Conservation (phyloP, 1,140 invertebrate species). For the Ericerus pela region DNA sequence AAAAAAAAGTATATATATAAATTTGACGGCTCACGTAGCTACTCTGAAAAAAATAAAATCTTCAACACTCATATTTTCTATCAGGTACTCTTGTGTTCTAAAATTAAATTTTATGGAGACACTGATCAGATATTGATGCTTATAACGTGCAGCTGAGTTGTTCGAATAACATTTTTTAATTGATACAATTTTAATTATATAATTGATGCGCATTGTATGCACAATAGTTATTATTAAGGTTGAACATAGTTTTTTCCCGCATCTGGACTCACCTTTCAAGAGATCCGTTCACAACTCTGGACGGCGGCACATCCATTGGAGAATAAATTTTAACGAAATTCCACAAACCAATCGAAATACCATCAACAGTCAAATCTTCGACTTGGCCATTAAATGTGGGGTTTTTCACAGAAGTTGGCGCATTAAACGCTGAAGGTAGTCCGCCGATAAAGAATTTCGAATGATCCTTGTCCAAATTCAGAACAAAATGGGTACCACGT, state of each 20-base stretch:
- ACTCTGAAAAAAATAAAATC: no score
- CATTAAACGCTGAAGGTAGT: constrained; percentile 50
- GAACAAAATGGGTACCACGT: constrained; percentile 53
- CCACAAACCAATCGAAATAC: constrained; percentile 81
- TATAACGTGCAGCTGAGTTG: no score
- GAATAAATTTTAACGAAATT: constrained; percentile 66
- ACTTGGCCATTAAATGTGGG: constrained; percentile 75
- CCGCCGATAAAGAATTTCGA: constrained; percentile 86
- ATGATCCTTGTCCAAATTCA: constrained; percentile 69
- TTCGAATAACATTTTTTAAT: no score
- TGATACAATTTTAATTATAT: no score
- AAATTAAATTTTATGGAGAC: no score
- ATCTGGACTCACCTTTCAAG: constrained; percentile 42
- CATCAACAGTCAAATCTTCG: constrained; percentile 78
- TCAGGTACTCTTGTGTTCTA: no score
- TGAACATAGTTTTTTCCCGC: background rate
- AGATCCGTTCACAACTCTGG: constrained; percentile 38
- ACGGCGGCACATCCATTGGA: background rate
- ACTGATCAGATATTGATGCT: no score
- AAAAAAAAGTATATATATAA: no score
- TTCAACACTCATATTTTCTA: no score
- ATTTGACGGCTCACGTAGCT: no score
- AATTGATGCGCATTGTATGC: no score
- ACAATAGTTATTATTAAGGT: background rate
- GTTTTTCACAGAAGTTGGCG: constrained; percentile 49